These are phyloP conservation scores for Galemys pyrenaicus DNA, from an alignment of 2,113 vertebrate genomes.

Conservation along the genomic window DNA sequence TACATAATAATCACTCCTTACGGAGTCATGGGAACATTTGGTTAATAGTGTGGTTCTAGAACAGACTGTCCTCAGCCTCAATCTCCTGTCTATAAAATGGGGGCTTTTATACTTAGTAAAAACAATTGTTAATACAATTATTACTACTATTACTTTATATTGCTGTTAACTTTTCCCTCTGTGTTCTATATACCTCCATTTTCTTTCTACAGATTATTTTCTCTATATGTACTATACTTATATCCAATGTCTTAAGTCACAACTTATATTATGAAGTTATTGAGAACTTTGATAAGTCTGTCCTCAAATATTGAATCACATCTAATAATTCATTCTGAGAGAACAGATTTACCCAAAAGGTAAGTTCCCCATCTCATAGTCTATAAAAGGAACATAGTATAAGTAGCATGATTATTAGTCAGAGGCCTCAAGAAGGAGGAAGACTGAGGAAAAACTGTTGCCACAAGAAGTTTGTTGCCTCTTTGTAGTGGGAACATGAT, in stretches of 20 bases:
- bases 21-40: neutral
- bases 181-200: neutral
- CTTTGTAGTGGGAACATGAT: too few relatives aligned
- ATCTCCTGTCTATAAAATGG: neutral
- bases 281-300: neutral
- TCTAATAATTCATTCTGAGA: slow-evolving; percentile 31
- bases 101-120: neutral
- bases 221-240: neutral
- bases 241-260: neutral
- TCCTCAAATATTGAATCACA: neutral
- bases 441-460: neutral
- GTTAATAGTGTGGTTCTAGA: neutral
- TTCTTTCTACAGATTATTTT: neutral
- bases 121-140: neutral
- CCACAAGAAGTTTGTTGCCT: too few relatives aligned
- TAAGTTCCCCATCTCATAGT: neutral
- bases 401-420: neutral
- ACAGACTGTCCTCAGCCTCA: neutral
- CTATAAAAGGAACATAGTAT: neutral
- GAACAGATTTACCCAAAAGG: slow-evolving; percentile 13
- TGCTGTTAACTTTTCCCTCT: neutral
- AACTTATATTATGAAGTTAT: neutral
- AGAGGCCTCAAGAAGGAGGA: neutral
- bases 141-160: neutral
- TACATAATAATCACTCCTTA: neutral